phyloP scores from a whole-genome alignment of 2,888 invertebrate species.

The Chymomyza fuscimana region DNA sequence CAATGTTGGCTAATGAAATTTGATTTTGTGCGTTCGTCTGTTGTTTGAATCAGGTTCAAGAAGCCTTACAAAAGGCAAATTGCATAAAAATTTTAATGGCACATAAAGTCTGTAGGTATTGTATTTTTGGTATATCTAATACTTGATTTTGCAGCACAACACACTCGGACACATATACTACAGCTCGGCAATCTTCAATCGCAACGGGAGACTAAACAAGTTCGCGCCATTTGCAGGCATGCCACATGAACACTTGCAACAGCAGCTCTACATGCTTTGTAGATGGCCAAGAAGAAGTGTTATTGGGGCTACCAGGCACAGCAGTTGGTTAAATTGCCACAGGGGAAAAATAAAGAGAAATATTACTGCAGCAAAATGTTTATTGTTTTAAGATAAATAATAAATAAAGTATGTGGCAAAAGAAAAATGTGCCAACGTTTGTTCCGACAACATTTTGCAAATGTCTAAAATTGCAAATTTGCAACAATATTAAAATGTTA shows the following conservation, averaged over 20 bases:
- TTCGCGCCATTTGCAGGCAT: slow-evolving; percentile 70
- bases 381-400: slow-evolving; percentile 54
- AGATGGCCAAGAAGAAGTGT: neutral
- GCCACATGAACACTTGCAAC: slow-evolving; percentile 29
- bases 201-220: slow-evolving; percentile 60
- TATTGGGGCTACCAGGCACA: slow-evolving; percentile 33
- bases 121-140: slow-evolving; percentile 15
- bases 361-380: slow-evolving; percentile 59
- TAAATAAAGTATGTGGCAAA: slow-evolving; percentile 31
- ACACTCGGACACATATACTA: slow-evolving; percentile 18
- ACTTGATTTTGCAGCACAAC: slow-evolving; percentile 1
- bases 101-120: neutral
- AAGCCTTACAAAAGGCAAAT: slow-evolving; percentile 3
- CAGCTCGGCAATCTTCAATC: slow-evolving; percentile 47
- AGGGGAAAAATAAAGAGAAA: slow-evolving; percentile 27
- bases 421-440: slow-evolving; percentile 4
- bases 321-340: slow-evolving; percentile 46
- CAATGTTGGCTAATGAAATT: too few relatives aligned
- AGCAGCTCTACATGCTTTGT: neutral
- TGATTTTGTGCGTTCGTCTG: too few relatives aligned
- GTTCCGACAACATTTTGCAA: neutral
- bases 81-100: slow-evolving; percentile 1
- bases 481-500: too few relatives aligned
- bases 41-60: neutral
- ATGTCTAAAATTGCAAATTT: neutral